Evolutionary conservation across 2,888 invertebrate species (phyloP), one percentile per base, ranked within the genome.

Genomic region (Caenorhabditis sp.): DNA sequence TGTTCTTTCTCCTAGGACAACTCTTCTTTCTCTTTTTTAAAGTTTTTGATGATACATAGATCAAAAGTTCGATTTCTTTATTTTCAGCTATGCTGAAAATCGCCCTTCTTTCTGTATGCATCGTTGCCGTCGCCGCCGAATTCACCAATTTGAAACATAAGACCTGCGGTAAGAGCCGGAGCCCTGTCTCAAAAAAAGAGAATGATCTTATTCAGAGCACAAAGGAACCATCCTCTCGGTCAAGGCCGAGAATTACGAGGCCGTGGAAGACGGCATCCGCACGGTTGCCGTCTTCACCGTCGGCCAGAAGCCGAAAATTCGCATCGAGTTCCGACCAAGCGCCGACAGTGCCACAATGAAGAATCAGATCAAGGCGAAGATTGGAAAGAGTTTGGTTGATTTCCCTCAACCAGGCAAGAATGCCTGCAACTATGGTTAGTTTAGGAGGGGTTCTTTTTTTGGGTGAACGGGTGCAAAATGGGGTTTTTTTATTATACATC

Each of bases 311-410:
- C 72, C 72, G 49, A 58, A 59, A n/a, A 72, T 72, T 52, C 67
- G 67, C 20, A 72, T 72, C 31, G 54, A 62, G 3, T 72, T 72
- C 68, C 67, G 64, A 14, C 65, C 65, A 58, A 61, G 59, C 54
- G 21, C 67, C 43, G 50, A 67, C 0, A 49, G 61, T n/a, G 56
- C 64, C 4, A 59, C 49, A 17, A 53, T 81, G 57, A 78, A 76
- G 61, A 79, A 76, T 5, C 57, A 62, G 14, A 70, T 81, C n/a
- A 67, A 72, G 36, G 73, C 76, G 49, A 81, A 81, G 63, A 66
- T 80, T n/a, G n/a, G n/a, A n/a, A 71, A 67, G 38, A 65, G 57
- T 2, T 74, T 81, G 77, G 61, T 79, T 36, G 79, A 77, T 25
- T 81, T 81, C 64, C 72, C 77, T 26, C 73, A 78, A 52, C 61